phyloP scores from a whole-genome alignment of 2,113 vertebrate species.

The Gallinago paraguaiae region DNA sequence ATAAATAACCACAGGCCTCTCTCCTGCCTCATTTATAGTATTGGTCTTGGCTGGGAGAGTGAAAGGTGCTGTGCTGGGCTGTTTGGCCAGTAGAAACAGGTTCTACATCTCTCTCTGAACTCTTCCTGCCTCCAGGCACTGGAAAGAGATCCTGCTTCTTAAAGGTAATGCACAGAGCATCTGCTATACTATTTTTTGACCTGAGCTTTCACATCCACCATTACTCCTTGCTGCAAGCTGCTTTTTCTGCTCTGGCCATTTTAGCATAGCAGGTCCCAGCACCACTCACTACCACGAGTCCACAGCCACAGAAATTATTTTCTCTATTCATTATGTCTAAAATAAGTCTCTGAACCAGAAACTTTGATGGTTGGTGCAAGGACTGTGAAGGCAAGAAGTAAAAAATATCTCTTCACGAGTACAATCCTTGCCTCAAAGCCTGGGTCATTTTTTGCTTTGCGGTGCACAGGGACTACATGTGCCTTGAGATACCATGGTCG shows the following conservation, averaged over 20 bases:
- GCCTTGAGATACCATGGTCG: not conserved
- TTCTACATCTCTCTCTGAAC: not conserved
- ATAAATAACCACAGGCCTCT: constrained; percentile 29
- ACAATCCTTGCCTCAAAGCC: not conserved
- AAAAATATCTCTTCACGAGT: not conserved
- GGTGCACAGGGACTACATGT: not conserved
- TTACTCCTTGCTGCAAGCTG: not conserved
- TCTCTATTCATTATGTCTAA: not conserved
- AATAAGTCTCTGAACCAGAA: not conserved
- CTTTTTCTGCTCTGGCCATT: not conserved
- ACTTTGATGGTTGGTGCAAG: not conserved
- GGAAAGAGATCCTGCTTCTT: not conserved
- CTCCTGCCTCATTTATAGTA: not conserved
- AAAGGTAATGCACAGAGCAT: not conserved
- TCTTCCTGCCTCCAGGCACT: not conserved
- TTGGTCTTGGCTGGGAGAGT: not conserved
- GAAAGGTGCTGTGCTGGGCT: not conserved
- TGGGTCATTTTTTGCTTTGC: not conserved
- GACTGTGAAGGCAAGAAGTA: not conserved
- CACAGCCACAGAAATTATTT: not conserved
- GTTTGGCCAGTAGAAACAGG: not conserved
- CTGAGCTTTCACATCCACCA: not conserved
- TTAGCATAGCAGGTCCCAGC: not conserved
- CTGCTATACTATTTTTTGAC: not conserved
- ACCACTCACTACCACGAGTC: not conserved